Conservation (phyloP, 2,797 vertebrate genomes). For the Scolopax bukidnonensis region DNA sequence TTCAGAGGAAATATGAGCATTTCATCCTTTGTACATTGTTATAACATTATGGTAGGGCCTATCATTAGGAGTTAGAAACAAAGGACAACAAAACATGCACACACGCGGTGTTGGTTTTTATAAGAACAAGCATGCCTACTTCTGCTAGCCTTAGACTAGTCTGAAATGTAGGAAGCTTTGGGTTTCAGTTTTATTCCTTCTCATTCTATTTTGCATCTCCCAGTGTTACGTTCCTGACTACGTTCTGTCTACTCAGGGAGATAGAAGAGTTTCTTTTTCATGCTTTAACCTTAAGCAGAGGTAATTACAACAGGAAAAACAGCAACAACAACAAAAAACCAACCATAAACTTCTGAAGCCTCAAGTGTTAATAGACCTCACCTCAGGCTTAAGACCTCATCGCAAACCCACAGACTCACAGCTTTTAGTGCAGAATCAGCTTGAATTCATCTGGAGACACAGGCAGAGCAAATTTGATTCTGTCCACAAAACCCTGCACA, state of each 20-base stretch:
- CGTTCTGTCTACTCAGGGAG: neutral
- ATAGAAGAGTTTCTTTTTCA: neutral
- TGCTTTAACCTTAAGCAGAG: neutral
- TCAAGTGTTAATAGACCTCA: neutral
- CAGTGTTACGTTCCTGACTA: neutral
- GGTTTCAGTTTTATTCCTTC: neutral
- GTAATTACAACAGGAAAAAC: neutral
- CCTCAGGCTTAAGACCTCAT: neutral
- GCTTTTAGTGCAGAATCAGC: neutral
- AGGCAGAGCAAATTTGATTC: neutral
- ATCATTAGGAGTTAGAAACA: neutral
- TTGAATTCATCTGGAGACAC: neutral
- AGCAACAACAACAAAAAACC: neutral
- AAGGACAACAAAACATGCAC: neutral
- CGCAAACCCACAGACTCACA: neutral
- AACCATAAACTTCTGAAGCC: neutral
- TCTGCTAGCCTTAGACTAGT: neutral
- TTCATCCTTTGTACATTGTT: neutral
- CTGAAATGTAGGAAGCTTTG: neutral
- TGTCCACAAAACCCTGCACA: neutral
- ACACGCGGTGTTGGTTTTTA: fast-evolving
- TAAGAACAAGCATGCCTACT: neutral
- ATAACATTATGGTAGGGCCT: neutral
- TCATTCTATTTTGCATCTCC: neutral
- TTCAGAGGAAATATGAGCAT: neutral